Conservation (phyloP, 2,888 invertebrate species). For the Orthonevra nobilis region DNA sequence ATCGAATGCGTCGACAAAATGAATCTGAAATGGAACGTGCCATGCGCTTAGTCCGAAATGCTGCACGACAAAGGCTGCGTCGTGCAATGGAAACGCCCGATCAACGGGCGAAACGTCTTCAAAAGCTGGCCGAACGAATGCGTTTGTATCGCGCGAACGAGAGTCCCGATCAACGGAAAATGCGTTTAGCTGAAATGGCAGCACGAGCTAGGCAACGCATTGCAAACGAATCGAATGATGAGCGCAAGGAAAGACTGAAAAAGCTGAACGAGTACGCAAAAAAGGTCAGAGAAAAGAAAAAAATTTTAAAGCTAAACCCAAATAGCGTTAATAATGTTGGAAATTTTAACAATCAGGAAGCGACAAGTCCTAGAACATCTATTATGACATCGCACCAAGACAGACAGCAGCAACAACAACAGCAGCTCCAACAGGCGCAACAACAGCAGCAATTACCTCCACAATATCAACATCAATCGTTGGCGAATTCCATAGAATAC, state of each 20-base stretch:
- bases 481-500: conserved; percentile 77
- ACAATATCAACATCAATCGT: conserved; percentile 69
- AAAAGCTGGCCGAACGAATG: conserved; percentile 79
- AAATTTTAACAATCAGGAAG: conserved; percentile 70
- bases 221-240: conserved; percentile 77
- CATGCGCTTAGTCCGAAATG: conserved; percentile 79
- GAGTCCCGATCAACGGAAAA: conserved; percentile 78
- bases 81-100: conserved; percentile 80
- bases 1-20: conserved; percentile 79
- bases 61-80: conserved; percentile 78
- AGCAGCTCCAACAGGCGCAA: conserved; percentile 71
- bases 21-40: conserved; percentile 79
- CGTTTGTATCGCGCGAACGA: conserved; percentile 79
- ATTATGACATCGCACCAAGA: conserved; percentile 69
- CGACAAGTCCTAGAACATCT: conserved; percentile 61
- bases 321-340: conserved; percentile 71
- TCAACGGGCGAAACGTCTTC: conserved; percentile 77
- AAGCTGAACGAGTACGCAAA: conserved; percentile 80
- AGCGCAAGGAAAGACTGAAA: conserved; percentile 80
- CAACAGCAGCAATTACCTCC: conserved; percentile 68
- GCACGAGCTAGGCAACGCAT: conserved; percentile 79
- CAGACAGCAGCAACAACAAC: conserved; percentile 72
- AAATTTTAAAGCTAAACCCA: conserved; percentile 77
- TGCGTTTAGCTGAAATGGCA: conserved; percentile 79
- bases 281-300: conserved; percentile 80